Percentiles rank a stretch among this genome's conserved stretches.
phyloP scores from a whole-genome alignment of 2,797 vertebrate genomes.

The Mareca strepera region DNA sequence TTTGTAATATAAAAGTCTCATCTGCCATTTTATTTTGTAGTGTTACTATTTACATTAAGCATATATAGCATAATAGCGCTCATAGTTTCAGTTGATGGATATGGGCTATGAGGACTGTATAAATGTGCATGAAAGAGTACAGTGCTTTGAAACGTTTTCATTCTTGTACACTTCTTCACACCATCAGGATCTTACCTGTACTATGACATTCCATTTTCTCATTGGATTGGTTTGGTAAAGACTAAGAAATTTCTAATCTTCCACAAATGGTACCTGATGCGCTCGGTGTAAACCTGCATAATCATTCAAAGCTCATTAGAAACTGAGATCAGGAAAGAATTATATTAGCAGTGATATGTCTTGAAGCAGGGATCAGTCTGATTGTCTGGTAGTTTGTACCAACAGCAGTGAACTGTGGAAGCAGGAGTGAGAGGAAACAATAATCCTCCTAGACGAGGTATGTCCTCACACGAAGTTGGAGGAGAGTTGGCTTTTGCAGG shows the following conservation, averaged over 20 bases:
- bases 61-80: background rate
- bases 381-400: background rate
- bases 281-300: rapidly evolving
- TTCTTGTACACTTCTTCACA: background rate
- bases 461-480: background rate
- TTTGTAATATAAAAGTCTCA: background rate
- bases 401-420: background rate
- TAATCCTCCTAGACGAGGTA: background rate
- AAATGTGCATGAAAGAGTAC: background rate
- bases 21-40: background rate
- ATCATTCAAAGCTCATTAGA: background rate
- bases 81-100: background rate
- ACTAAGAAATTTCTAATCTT: background rate
- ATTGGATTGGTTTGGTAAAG: background rate
- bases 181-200: background rate
- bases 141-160: background rate
- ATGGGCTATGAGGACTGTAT: background rate
- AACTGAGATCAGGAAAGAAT: background rate
- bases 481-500: background rate
- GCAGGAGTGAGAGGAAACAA: background rate
- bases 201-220: background rate
- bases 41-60: background rate
- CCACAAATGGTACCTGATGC: rapidly evolving
- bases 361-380: background rate
- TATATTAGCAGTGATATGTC: background rate